phyloP scores from a whole-genome alignment of 2,888 invertebrate genomes.

The Microplitis deprimator region DNA sequence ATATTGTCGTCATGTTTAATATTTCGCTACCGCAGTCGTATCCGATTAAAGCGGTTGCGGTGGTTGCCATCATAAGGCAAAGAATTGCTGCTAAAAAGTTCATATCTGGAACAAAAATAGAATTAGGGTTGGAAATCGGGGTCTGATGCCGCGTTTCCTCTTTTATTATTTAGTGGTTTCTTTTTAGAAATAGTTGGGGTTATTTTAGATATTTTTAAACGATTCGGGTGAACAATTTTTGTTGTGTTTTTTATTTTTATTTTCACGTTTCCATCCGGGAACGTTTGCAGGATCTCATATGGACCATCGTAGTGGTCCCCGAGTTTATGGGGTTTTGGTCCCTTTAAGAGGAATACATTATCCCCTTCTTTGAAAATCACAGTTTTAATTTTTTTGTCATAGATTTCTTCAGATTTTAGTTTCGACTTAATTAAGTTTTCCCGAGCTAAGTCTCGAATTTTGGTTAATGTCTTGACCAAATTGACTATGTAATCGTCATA shows the following conservation, averaged over 20 bases:
- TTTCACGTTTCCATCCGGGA: slow-evolving; percentile 28
- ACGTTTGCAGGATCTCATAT: slow-evolving; percentile 35
- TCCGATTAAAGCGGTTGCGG: not conserved
- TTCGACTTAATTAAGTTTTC: slow-evolving; percentile 40
- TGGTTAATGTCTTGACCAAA: slow-evolving; percentile 24
- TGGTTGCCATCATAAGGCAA: not conserved
- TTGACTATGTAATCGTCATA: slow-evolving; percentile 42
- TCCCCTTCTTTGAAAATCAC: slow-evolving; percentile 33
- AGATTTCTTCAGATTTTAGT: slow-evolving; percentile 41
- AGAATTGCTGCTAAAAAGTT: not conserved
- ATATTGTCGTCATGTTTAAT: slow-evolving; percentile 37
- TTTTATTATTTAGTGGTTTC: not conserved
- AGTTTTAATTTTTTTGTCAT: slow-evolving; percentile 31
- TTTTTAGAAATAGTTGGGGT: not conserved
- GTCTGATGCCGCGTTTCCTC: no score
- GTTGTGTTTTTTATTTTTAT: slow-evolving; percentile 22
- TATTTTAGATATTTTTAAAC: slow-evolving; percentile 31
- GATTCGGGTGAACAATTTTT: slow-evolving; percentile 29
- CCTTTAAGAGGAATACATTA: slow-evolving; percentile 37
- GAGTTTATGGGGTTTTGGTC: slow-evolving; percentile 39
- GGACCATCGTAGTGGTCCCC: slow-evolving; percentile 43
- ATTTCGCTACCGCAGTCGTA: not conserved
- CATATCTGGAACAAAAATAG: not conserved
- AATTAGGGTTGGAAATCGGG: no score
- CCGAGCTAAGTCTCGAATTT: slow-evolving; percentile 24